Base-by-base conservation (phyloP, 2,797 vertebrate species). In the Artibeus jamaicensis region DNA sequence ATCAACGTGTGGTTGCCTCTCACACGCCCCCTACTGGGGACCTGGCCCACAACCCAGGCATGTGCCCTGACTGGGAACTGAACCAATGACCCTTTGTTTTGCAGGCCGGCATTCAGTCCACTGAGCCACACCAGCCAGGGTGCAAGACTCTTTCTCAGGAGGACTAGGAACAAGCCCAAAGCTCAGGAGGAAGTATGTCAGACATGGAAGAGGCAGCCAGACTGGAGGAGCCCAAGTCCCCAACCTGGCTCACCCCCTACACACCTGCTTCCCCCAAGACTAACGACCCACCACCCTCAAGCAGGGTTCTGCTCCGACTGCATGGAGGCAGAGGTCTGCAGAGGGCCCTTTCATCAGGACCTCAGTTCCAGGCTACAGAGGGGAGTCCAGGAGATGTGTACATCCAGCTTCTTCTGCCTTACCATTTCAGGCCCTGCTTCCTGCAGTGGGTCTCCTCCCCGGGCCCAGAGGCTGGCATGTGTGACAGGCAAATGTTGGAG, bases 271-370 rank as follows among this genome's bases (percentile, higher is more conserved):
- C 46, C 88, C 8, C 6, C 62, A 93, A 93, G 94, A 87, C 71
- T 9, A 89, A 57, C 81, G 67, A 76, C 68, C 59, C 6, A 21
- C 46, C 7, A 0, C 21, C 94, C 96, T 89, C 89, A 70, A 96
- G 67, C 22, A 48, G 88, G 71, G 86, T 42, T 96, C 85, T 0
- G 37, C 88, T 95, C 94, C 79, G 79, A 94, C 92, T 89, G 96
- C 90, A 79, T 0, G 88, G 89, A 24, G 74, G 95, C 26, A 46
- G n/a, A 90, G 89, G 81, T 96, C 93, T 96, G 95, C 94, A 97
- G 96, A 34, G 97, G 90, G 92, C 94, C 50, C 96, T 96, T 78
- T 93, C 97, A 96, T 81, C 78, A 76, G 93, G 92, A 95, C 96
- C 86, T 90, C 79, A 0, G 62, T 86, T 94, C 2, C 0, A 14